A percentile compares a stretch with the other conserved stretches of the same genome.
These are phyloP conservation scores for Rhinatrema bivittatum DNA, from an alignment of 2,797 vertebrate species.

Conservation along the genomic window DNA sequence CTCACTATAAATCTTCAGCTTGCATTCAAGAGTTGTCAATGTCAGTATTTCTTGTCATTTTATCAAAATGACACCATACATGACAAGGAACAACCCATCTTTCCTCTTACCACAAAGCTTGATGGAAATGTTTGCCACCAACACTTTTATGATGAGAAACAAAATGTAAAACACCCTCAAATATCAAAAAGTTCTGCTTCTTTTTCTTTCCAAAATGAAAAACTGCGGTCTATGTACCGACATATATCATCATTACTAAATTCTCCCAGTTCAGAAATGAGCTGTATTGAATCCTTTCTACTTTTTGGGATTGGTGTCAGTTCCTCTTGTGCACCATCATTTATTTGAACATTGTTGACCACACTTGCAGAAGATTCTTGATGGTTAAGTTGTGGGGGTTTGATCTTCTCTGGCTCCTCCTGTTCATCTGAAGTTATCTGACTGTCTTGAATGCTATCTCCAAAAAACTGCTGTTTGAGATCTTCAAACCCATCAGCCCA, in stretches of 20 bases:
- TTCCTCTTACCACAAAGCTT: no score
- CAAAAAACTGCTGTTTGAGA: slow-evolving; percentile 79
- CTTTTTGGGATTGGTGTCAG: slow-evolving; percentile 16
- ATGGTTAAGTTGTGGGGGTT: not conserved
- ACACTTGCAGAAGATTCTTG: slow-evolving; percentile 21
- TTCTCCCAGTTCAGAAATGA: slow-evolving; percentile 82
- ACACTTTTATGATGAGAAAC: not conserved
- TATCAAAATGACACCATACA: no score
- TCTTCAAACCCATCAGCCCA: slow-evolving; percentile 90
- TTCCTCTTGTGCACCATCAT: slow-evolving; percentile 7
- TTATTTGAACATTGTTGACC: not conserved
- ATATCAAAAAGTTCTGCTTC: slow-evolving; percentile 87
- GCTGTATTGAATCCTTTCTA: slow-evolving; percentile 61
- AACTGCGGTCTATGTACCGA: slow-evolving; percentile 90
- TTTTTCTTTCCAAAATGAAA: slow-evolving; percentile 97
- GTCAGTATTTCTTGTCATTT: no score
- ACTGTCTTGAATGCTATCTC: slow-evolving; percentile 35
- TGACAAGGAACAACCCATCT: no score
- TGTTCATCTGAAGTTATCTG: not conserved
- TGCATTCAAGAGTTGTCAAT: no score
- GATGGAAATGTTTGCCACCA: slow-evolving; percentile 5
- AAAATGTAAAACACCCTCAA: slow-evolving; percentile 26
- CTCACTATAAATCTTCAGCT: no score
- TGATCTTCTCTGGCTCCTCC: slow-evolving; percentile 21
- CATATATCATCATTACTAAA: slow-evolving; percentile 94